Conservation (phyloP, 2,797 vertebrate species). For the Gymnoscopelus braueri region DNA sequence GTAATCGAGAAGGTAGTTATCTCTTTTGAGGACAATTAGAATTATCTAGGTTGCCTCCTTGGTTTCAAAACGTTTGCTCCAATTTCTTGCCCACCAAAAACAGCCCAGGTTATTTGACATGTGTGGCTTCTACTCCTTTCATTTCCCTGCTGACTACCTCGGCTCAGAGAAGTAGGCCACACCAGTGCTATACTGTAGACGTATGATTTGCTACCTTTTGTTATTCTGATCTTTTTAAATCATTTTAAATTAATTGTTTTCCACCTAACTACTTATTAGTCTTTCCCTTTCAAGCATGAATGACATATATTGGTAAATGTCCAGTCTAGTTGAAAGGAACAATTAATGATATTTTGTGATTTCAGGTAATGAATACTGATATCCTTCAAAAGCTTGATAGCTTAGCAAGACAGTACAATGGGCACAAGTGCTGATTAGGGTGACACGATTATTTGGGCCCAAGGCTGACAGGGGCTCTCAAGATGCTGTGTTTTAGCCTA, state of each 20-base stretch:
- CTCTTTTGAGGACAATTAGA: constrained; percentile 71
- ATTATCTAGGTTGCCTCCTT: constrained; percentile 74
- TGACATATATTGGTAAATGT: constrained; percentile 7
- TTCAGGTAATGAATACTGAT: neutral
- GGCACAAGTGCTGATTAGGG: neutral
- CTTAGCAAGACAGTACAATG: neutral
- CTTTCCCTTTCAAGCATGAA: constrained; percentile 8
- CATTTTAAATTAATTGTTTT: constrained; percentile 1
- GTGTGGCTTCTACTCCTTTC: constrained; percentile 64
- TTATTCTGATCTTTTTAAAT: constrained; percentile 27
- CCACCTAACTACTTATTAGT: constrained; percentile 4
- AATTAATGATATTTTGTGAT: constrained; percentile 11
- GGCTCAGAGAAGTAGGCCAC: constrained; percentile 74
- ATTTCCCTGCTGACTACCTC: constrained; percentile 76
- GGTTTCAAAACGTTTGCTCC: constrained; percentile 72
- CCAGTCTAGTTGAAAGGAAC: neutral
- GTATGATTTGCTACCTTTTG: constrained; percentile 43
- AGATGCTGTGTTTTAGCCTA: too few species aligned
- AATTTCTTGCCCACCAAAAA: constrained; percentile 68
- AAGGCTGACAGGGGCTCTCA: too few species aligned
- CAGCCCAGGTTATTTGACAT: constrained; percentile 72
- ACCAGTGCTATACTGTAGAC: constrained; percentile 44
- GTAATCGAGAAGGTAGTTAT: constrained; percentile 27
- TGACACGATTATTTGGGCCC: too few species aligned
- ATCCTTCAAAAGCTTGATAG: neutral